Conservation (phyloP, 1,140 invertebrate species). For the Pogonognathellus flavescens region DNA sequence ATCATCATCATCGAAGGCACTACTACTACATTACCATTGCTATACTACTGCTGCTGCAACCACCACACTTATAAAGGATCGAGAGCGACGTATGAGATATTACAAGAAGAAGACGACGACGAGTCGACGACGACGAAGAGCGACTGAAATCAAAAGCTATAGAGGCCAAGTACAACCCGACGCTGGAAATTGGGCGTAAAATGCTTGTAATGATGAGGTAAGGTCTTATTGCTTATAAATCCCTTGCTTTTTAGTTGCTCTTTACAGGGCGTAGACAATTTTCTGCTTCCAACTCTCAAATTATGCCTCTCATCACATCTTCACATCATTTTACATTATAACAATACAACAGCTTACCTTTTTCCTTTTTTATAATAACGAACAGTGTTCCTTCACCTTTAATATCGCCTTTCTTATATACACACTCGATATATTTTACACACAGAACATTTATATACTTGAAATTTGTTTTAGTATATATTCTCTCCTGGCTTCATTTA, state of each 20-base stretch:
- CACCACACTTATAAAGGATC: too few species aligned
- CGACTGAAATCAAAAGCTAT: neutral
- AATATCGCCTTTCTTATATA: too few species aligned
- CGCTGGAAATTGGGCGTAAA: slow-evolving; percentile 53
- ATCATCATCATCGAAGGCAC: neutral
- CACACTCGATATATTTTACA: too few species aligned
- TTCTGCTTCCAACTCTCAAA: slow-evolving; percentile 41
- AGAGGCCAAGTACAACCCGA: neutral
- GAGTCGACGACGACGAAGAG: too few species aligned
- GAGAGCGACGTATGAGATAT: too few species aligned
- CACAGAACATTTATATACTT: too few species aligned
- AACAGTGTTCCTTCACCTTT: neutral
- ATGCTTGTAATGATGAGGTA: slow-evolving; percentile 55
- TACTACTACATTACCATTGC: too few species aligned
- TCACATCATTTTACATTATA: slow-evolving; percentile 16
- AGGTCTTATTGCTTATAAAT: slow-evolving; percentile 47
- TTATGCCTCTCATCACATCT: slow-evolving; percentile 36
- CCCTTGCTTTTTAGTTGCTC: neutral
- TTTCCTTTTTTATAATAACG: neutral
- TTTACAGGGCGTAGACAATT: slow-evolving; percentile 46
- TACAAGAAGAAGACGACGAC: too few species aligned
- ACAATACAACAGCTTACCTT: neutral
- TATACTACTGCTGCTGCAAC: too few species aligned
- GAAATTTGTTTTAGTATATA: too few species aligned
- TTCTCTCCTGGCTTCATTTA: too few species aligned